These are phyloP conservation scores for Oscheius myriophilus DNA, from an alignment of 2,888 invertebrate species.

Conservation along the genomic window DNA sequence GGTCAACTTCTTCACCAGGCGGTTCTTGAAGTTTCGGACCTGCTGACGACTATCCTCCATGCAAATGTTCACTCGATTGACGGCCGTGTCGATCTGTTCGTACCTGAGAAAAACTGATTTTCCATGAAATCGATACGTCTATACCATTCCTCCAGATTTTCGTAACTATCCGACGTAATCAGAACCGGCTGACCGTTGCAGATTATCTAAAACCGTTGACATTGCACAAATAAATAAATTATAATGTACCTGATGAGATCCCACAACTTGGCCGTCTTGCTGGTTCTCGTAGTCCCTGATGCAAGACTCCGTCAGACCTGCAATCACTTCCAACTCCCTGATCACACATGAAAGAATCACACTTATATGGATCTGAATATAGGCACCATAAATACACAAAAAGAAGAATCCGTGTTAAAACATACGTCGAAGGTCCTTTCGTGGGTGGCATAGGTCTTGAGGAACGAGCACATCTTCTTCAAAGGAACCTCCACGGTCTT, in stretches of 20 bases:
- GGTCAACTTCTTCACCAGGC: constrained; percentile 25
- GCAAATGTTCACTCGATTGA: constrained; percentile 38
- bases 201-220: constrained; percentile 21
- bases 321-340: constrained; percentile 36
- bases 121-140: background rate
- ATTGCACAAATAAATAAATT: background rate
- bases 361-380: background rate
- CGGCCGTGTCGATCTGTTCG: constrained; percentile 36
- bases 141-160: constrained; percentile 24
- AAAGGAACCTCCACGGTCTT: constrained; percentile 39
- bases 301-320: constrained; percentile 43
- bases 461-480: constrained; percentile 38
- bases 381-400: constrained; percentile 10
- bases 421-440: constrained; percentile 44
- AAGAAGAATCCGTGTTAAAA: background rate
- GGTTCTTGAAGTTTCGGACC: constrained; percentile 31
- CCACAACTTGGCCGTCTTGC: constrained; percentile 37
- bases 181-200: constrained; percentile 33
- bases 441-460: constrained; percentile 46
- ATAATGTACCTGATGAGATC: constrained; percentile 34
- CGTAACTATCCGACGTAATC: constrained; percentile 37
- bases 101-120: background rate
- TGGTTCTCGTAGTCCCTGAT: constrained; percentile 47
- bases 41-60: constrained; percentile 46
- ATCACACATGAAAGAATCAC: constrained; percentile 33